Base-by-base conservation (phyloP, 2,888 invertebrate species). In the Calameuta filiformis region DNA sequence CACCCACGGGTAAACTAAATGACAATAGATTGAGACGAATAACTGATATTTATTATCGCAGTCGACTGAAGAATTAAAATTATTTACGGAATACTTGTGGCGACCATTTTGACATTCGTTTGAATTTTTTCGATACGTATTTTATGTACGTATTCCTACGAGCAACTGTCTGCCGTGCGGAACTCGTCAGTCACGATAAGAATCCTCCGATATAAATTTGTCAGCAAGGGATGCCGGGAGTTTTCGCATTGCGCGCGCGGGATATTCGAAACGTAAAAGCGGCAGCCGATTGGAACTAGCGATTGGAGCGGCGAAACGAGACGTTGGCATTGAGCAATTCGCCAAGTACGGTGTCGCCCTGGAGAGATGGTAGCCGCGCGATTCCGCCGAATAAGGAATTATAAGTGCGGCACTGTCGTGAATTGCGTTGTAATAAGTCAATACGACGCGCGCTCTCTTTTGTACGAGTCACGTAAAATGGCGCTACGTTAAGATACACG, bases 311-410 rank as follows among this genome's bases (percentile, higher is more conserved):
- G 74, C 74, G 35, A 74, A 35, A 74, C 74, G 34, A 30, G 71
- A 71, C 71, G 71, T 71, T 33, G 71, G 83, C 87, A 87, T 89
- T 87, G 89, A 89, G 89, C 88, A 87, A 88, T 89, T 87, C 86
- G 86, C 89, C 89, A 87, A 88, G 87, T 88, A 88, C 85, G 88
- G 87, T 80, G 88, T 88, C 88, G 87, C 88, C 88, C 86, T 86
- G 89, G 87, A 85, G 85, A 83, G 85, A 84, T 68, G 69, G 83
- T 84, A 85, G 85, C 83, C 83, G 79, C 30, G 80, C 86, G 89
- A 89, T 90, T 90, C 89, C 85, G 82, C 90, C 90, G 89, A 89
- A 90, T 90, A 90, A 84, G 89, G 90, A 83, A 83, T 87, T 88
- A 86, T 88, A 85, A 89, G 88, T 87, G 87, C 85, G 85, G 83